phyloP scores from a whole-genome alignment of 2,888 invertebrate species.

The Diplolepis rosae region DNA sequence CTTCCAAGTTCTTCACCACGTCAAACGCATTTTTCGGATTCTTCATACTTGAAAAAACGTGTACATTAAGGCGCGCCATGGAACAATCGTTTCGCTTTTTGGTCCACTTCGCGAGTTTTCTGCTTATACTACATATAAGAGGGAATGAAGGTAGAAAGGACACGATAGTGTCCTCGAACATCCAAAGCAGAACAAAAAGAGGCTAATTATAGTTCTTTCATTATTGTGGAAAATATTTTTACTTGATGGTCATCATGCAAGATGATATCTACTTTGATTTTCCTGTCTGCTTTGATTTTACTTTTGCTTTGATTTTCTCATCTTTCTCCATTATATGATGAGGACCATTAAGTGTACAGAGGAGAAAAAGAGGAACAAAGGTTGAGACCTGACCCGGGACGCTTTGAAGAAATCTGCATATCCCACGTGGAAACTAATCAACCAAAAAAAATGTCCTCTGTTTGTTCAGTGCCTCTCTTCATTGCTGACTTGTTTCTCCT shows the following conservation, averaged over 20 bases:
- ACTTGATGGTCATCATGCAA: constrained; percentile 62
- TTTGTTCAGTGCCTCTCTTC: constrained; percentile 47
- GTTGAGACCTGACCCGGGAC: not conserved
- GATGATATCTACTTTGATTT: constrained; percentile 63
- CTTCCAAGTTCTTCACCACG: no score
- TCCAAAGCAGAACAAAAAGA: constrained; percentile 45
- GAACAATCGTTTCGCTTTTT: constrained; percentile 23
- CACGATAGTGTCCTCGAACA: constrained; percentile 54
- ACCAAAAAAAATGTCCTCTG: constrained; percentile 46
- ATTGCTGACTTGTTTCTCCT: constrained; percentile 42
- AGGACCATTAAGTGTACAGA: not conserved
- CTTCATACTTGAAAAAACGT: constrained; percentile 24
- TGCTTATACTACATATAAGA: not conserved
- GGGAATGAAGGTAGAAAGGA: constrained; percentile 23
- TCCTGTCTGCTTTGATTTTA: constrained; percentile 37
- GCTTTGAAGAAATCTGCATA: not conserved
- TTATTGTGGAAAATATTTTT: constrained; percentile 47
- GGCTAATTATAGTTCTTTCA: constrained; percentile 60
- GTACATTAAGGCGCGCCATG: constrained; percentile 11
- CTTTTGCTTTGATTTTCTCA: not conserved
- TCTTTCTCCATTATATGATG: not conserved
- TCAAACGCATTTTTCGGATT: constrained; percentile 32
- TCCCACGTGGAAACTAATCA: constrained; percentile 4
- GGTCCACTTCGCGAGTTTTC: constrained; percentile 8
- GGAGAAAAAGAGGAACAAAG: not conserved